These are phyloP conservation scores for Argyresthia goedartella DNA, from an alignment of 2,888 invertebrate genomes.

Conservation along the genomic window DNA sequence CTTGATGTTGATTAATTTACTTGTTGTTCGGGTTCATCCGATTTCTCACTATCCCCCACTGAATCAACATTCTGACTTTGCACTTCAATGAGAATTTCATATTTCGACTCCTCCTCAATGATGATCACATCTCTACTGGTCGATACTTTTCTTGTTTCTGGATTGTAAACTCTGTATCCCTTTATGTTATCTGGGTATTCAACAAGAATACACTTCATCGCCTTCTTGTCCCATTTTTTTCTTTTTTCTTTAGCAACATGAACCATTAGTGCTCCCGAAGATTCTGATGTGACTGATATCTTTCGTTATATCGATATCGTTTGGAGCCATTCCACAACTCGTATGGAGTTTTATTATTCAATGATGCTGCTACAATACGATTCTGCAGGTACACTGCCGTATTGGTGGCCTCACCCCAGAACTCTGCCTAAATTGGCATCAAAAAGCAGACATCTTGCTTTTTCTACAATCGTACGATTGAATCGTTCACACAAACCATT, in stretches of 20 bases:
- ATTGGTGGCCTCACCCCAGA: constrained; percentile 4
- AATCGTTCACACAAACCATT: constrained; percentile 7
- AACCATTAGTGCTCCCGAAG: constrained; percentile 8
- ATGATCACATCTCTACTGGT: constrained; percentile 11
- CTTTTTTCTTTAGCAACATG: constrained; percentile 10
- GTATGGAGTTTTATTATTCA: constrained; percentile 7
- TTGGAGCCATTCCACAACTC: constrained; percentile 9
- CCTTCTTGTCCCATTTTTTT: constrained; percentile 7
- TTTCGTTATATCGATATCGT: too few species aligned
- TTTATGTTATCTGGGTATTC: constrained; percentile 11
- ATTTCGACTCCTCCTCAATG: constrained; percentile 3
- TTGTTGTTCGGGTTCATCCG: too few species aligned
- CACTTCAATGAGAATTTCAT: neutral
- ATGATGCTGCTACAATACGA: constrained; percentile 9
- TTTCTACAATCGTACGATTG: constrained; percentile 7
- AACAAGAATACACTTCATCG: constrained; percentile 6
- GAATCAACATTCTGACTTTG: neutral
- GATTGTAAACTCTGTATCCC: constrained; percentile 10
- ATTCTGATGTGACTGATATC: constrained; percentile 9
- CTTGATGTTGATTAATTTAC: neutral
- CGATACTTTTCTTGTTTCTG: constrained; percentile 5
- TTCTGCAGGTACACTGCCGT: constrained; percentile 6
- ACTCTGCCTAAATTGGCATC: constrained; percentile 3
- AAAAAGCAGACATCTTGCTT: constrained; percentile 8
- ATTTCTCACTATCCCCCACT: constrained; percentile 1